A percentile compares a stretch with the other conserved stretches of the same genome.
These are phyloP conservation scores for Malurus melanocephalus DNA, from an alignment of 2,113 vertebrate genomes.

Conservation along the genomic window DNA sequence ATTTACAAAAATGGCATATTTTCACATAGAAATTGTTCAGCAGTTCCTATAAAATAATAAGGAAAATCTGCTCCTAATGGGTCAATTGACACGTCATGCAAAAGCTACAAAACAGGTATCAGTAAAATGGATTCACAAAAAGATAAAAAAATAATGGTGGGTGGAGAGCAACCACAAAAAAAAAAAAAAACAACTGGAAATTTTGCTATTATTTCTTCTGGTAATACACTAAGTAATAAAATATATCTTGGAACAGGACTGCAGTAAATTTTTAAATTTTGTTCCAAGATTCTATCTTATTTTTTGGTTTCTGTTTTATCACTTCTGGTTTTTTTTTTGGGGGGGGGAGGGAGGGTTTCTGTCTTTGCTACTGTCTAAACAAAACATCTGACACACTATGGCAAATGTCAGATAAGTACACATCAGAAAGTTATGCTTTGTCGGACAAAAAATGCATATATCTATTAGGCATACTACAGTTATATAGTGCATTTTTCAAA, in stretches of 20 bases:
- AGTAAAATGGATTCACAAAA: background rate
- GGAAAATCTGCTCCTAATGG: background rate
- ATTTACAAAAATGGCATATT: background rate
- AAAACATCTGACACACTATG: rapidly evolving
- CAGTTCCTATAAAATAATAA: background rate
- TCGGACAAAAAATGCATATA: background rate
- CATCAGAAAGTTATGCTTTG: background rate
- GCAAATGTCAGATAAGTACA: background rate
- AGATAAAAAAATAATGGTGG: background rate
- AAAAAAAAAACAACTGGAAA: background rate
- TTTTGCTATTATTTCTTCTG: background rate
- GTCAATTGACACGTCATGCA: background rate
- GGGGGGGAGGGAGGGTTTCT: background rate
- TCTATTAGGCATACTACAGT: background rate
- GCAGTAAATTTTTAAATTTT: background rate
- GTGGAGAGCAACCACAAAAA: background rate
- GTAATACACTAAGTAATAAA: background rate
- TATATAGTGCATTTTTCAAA: background rate
- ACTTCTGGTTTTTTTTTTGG: background rate
- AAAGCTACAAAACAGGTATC: background rate
- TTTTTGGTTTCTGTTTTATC: background rate
- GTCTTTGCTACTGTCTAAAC: background rate
- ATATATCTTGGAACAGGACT: background rate
- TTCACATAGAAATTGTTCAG: background rate
- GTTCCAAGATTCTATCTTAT: background rate